phyloP scores from a whole-genome alignment of 2,888 invertebrate genomes.

The Eilema depressum region DNA sequence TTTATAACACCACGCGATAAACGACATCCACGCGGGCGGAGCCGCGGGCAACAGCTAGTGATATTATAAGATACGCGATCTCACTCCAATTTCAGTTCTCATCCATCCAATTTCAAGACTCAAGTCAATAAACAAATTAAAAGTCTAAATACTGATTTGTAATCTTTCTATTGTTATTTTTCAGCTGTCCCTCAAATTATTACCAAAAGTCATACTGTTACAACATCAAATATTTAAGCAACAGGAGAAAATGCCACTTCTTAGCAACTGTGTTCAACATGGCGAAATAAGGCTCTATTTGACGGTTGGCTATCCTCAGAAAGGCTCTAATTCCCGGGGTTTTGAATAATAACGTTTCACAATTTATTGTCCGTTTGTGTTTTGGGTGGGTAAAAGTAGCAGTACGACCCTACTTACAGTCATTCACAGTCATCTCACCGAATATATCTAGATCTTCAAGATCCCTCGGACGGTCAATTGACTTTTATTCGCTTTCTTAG shows the following conservation, averaged over 20 bases:
- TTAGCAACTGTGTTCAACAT: constrained; percentile 30
- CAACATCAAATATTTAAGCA: constrained; percentile 43
- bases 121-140: no score
- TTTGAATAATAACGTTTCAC: constrained; percentile 20
- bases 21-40: no score
- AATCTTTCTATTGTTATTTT: constrained; percentile 7
- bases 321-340: constrained; percentile 24
- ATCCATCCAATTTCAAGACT: no score
- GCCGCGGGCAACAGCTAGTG: no score
- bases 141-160: no score
- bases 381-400: constrained; percentile 4
- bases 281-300: constrained; percentile 10
- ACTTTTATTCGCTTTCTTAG: constrained; percentile 30
- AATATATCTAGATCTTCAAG: constrained; percentile 37
- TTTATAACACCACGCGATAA: no score
- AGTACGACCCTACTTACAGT: constrained; percentile 25
- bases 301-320: constrained; percentile 19
- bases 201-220: constrained; percentile 41
- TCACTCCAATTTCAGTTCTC: no score
- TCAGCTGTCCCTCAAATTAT: constrained; percentile 25
- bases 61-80: no score
- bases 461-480: constrained; percentile 23
- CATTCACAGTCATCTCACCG: constrained; percentile 22
- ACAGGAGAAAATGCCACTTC: constrained; percentile 33
- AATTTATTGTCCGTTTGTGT: constrained; percentile 9